Percentiles rank a stretch among this genome's conserved stretches.
These are phyloP conservation scores for Eubasilissa splendida DNA, from an alignment of 2,888 invertebrate species.

Conservation along the genomic window DNA sequence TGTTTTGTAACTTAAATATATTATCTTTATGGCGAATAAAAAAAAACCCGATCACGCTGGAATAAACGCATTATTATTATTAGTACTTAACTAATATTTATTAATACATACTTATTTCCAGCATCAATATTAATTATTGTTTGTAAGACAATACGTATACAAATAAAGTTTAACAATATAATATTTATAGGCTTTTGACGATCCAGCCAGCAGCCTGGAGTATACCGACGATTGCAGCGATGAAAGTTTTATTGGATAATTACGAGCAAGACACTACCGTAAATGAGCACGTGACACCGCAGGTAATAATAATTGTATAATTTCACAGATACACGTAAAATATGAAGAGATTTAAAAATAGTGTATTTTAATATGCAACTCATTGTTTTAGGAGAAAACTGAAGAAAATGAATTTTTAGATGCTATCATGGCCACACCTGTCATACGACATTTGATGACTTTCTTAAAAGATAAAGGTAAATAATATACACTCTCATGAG, in stretches of 20 bases:
- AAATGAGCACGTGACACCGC: slow-evolving; percentile 84
- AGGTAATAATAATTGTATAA: slow-evolving; percentile 62
- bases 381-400: slow-evolving; percentile 73
- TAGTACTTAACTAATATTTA: too few species aligned
- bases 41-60: too few species aligned
- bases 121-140: not conserved
- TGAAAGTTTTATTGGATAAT: slow-evolving; percentile 86
- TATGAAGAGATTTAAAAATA: not conserved
- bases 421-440: slow-evolving; percentile 81
- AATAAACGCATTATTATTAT: not conserved
- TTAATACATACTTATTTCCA: not conserved
- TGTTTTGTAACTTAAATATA: too few species aligned
- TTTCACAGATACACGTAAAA: not conserved
- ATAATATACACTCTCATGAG: not conserved
- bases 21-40: too few species aligned
- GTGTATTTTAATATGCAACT: not conserved
- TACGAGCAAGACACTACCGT: slow-evolving; percentile 83
- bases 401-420: slow-evolving; percentile 89
- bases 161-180: too few species aligned
- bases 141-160: too few species aligned
- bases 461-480: slow-evolving; percentile 77
- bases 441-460: slow-evolving; percentile 81
- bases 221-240: slow-evolving; percentile 82
- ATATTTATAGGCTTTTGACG: slow-evolving; percentile 75
- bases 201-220: slow-evolving; percentile 76